Base-by-base conservation (phyloP, 2,797 vertebrate genomes). In the Pipistrellus nathusii region DNA sequence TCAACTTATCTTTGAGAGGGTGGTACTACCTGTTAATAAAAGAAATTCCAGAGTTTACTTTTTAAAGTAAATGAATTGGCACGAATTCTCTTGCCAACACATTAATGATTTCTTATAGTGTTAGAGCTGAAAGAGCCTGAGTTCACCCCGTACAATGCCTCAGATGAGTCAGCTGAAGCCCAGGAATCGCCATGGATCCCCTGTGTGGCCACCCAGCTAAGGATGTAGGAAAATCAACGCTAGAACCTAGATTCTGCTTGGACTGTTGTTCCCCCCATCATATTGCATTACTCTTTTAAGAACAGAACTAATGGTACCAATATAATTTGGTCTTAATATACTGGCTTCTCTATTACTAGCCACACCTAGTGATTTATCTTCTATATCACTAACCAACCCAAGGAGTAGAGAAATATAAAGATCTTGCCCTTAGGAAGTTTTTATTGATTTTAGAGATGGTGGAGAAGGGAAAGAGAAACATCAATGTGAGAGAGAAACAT, bases 361-460 rank as follows among this genome's bases (percentile, higher is more conserved):
- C 44, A 88, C 21, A 10, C n/a, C 25, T 59, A 32, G n/a, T 44
- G 59, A 82, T 35, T 44, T 5, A 9, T 51, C 18, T 68, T 94
- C n/a, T 85, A 12, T 83, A 38, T 92, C 84, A 75, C 35, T 89
- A 84, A 41, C 66, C 68, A 94, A 78, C 17, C 48, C 27, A 51
- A n/a, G 30, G 14, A 91, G 6, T 59, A 17, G 30, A 51, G 64
- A 9, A 80, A 78, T n/a, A 25, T 8, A 32, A n/a, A 80, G 32
- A 30, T 87, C 27, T 92, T 53, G 0, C 62, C 72, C n/a, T 77
- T 48, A 55, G 32, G 83, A 88, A 85, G 30, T 87, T 81, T 64
- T 48, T 53, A 68, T 10, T 68, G n/a, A 35, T 68, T 68, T 68
- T 32, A 68, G 64, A 68, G 64, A 35, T n/a, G n/a, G 17, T 20